These are phyloP conservation scores for Hypotaenidia philippensis DNA, from an alignment of 2,797 vertebrate genomes.

Conservation along the genomic window DNA sequence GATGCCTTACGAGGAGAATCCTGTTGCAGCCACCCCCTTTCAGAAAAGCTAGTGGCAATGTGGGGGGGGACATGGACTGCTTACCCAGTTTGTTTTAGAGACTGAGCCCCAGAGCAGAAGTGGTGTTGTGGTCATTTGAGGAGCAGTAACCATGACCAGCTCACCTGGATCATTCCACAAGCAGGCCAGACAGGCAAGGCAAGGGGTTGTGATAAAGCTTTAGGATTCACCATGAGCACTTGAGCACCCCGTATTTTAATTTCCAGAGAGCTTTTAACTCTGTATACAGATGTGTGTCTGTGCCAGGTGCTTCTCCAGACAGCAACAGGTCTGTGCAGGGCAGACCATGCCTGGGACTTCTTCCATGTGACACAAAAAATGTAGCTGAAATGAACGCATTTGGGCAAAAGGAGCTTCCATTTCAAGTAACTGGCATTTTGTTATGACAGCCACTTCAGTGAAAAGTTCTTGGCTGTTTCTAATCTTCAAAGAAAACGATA, in stretches of 20 bases:
- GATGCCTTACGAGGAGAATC: neutral
- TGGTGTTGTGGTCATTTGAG: rapidly evolving
- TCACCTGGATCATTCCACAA: neutral
- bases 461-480: neutral
- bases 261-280: neutral
- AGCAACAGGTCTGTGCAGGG: neutral
- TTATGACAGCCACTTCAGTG: rapidly evolving
- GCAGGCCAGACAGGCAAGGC: neutral
- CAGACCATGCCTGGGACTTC: neutral
- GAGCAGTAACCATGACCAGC: neutral
- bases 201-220: rapidly evolving
- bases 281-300: neutral
- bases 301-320: neutral
- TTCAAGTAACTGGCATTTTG: neutral
- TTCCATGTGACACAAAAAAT: neutral
- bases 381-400: neutral
- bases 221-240: neutral
- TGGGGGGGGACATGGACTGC: too few relatives aligned
- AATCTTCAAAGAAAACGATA: neutral
- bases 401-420: neutral
- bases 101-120: neutral
- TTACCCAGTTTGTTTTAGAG: neutral
- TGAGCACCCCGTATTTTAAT: neutral
- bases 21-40: neutral
- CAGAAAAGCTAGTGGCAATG: neutral